Evolutionary conservation across 2,113 vertebrate species (phyloP).

Genomic region (Irena cyanogastra): DNA sequence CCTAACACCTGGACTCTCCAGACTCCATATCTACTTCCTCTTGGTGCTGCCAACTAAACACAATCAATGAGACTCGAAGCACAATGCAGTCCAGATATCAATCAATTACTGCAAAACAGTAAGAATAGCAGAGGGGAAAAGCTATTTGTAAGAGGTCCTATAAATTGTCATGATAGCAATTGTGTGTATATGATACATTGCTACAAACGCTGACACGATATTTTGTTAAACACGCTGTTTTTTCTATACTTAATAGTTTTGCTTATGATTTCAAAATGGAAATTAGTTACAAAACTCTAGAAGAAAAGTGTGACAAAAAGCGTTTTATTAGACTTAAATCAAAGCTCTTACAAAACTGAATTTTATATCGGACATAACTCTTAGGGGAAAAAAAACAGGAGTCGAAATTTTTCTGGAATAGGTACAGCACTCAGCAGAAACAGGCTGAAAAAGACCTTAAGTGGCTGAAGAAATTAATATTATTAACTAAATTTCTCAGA

Average conservation of each 20-base stretch:
- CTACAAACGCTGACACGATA: not conserved
- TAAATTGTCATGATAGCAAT: not conserved
- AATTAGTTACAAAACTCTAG: not conserved
- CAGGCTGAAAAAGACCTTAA: not conserved
- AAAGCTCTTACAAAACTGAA: not conserved
- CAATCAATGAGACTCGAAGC: not conserved
- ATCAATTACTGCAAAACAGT: not conserved
- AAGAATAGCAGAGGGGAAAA: not conserved
- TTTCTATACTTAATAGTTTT: not conserved
- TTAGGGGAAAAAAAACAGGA: not conserved
- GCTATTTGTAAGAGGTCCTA: not conserved
- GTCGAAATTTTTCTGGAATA: not conserved
- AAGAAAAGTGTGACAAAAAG: not conserved
- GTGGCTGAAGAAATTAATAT: not conserved
- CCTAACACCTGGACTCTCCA: not conserved
- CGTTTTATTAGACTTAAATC: not conserved
- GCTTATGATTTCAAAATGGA: not conserved
- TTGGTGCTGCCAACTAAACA: not conserved
- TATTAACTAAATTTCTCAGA: not conserved
- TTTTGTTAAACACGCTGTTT: not conserved
- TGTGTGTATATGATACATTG: not conserved
- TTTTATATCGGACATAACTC: not conserved
- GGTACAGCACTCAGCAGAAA: not conserved
- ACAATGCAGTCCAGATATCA: not conserved
- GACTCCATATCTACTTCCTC: not conserved